These are phyloP conservation scores for Xiphophorus maculatus DNA, from an alignment of 2,113 vertebrate genomes.

Conservation along the genomic window DNA sequence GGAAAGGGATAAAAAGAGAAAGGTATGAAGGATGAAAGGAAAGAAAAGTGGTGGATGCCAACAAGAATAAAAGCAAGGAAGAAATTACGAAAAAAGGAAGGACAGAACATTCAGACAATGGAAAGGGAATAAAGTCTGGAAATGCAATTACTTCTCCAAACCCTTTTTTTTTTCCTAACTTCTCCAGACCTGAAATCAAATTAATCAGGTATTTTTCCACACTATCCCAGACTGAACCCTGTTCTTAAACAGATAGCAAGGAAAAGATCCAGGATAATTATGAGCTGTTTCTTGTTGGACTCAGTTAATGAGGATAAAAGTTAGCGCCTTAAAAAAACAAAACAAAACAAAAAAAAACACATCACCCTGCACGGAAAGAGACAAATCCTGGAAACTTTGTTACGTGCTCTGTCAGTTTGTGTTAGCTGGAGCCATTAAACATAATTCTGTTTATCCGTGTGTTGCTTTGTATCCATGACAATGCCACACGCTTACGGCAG, in stretches of 20 bases:
- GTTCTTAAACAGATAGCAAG: slow-evolving; percentile 1
- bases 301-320: slow-evolving; percentile 30
- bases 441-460: slow-evolving; percentile 43
- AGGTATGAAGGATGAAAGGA: neutral
- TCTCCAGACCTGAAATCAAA: neutral
- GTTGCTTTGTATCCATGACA: slow-evolving; percentile 62
- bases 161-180: neutral
- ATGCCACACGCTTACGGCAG: slow-evolving; percentile 85
- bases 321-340: slow-evolving; percentile 7
- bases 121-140: neutral
- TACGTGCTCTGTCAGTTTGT: slow-evolving; percentile 16
- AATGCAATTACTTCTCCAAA: neutral
- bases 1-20: neutral
- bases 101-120: neutral
- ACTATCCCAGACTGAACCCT: neutral
- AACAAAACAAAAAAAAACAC: neutral
- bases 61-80: neutral
- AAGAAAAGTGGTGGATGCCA: neutral
- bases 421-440: slow-evolving; percentile 35
- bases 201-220: neutral
- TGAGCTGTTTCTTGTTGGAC: slow-evolving; percentile 6
- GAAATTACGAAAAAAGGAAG: neutral
- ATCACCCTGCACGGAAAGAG: slow-evolving; percentile 40
- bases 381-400: slow-evolving; percentile 53
- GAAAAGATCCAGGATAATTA: slow-evolving; percentile 18